Evolutionary conservation across 64 coral and sea anemone genomes (phyloP).

Genomic region (Dendrophyllia cribrosa): DNA sequence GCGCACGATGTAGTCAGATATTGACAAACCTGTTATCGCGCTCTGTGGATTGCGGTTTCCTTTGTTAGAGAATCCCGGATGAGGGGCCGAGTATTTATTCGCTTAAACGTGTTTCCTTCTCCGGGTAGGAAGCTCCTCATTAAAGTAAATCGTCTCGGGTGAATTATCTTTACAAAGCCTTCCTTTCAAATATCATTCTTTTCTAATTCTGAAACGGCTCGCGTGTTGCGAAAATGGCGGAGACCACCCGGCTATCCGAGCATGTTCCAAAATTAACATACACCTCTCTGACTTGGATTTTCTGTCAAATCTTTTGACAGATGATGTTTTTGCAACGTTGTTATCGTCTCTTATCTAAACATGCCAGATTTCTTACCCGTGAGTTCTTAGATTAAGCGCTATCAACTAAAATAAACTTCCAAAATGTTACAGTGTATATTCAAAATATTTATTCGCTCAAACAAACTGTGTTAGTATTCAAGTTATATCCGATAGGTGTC

Average conservation of each 20-base stretch:
- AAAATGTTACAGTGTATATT: constrained; percentile 11
- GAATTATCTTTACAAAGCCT: constrained; percentile 19
- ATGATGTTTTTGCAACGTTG: constrained; percentile 3
- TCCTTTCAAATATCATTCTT: constrained; percentile 15
- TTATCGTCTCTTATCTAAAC: constrained; percentile 39
- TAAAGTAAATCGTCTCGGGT: constrained; percentile 42
- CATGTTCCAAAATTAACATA: constrained; percentile 26
- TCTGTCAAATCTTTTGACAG: constrained; percentile 26
- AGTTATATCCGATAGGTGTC: constrained; percentile 2
- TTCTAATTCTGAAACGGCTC: not conserved
- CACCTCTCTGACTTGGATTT: not conserved
- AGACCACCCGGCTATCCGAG: not conserved
- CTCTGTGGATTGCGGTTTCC: constrained; percentile 69
- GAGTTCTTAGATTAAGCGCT: not conserved
- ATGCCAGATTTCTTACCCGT: not conserved
- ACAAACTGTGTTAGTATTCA: not conserved
- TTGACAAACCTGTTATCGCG: constrained; percentile 56
- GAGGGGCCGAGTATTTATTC: constrained; percentile 44
- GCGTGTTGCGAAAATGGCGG: not conserved
- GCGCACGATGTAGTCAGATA: constrained; percentile 35
- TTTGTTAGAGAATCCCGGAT: constrained; percentile 66
- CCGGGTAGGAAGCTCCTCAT: constrained; percentile 39
- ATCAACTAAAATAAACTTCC: constrained; percentile 30
- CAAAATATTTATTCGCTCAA: not conserved
- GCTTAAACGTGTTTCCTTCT: constrained; percentile 29